These are phyloP conservation scores for Acleris laterana DNA, from an alignment of 2,888 invertebrate species.

Conservation along the genomic window DNA sequence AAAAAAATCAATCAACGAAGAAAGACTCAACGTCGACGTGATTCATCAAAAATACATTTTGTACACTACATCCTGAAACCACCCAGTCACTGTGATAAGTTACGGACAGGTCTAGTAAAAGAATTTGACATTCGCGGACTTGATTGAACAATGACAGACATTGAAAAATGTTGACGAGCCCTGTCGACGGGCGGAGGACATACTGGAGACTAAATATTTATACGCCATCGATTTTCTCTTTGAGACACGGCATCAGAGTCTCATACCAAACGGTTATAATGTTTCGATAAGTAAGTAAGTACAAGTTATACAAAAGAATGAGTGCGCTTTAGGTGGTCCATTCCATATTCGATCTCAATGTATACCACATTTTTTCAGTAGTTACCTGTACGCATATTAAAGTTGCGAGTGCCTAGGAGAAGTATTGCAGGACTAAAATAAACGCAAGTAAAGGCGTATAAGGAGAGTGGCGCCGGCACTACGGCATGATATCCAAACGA, in stretches of 20 bases:
- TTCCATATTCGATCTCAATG: neutral
- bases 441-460: conserved; percentile 48
- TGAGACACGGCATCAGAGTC: conserved; percentile 46
- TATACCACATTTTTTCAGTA: neutral
- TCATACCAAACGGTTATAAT: conserved; percentile 42
- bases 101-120: conserved; percentile 8
- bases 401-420: conserved; percentile 2
- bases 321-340: conserved; percentile 20
- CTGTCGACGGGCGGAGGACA: conserved; percentile 58
- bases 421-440: conserved; percentile 11
- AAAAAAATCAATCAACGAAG: neutral
- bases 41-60: neutral
- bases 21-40: neutral
- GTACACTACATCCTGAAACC: neutral
- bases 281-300: conserved; percentile 12
- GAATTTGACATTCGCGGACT: conserved; percentile 20
- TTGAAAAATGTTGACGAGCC: conserved; percentile 67
- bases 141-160: conserved; percentile 52
- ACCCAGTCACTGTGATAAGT: conserved; percentile 2
- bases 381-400: neutral
- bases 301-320: conserved; percentile 9
- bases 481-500: conserved; percentile 66
- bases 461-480: conserved; percentile 63
- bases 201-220: conserved; percentile 63
- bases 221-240: conserved; percentile 56